Evolutionary conservation across 92 coral and sea anemone species (phyloP).

Genomic region (Palythoa caribaeorum): DNA sequence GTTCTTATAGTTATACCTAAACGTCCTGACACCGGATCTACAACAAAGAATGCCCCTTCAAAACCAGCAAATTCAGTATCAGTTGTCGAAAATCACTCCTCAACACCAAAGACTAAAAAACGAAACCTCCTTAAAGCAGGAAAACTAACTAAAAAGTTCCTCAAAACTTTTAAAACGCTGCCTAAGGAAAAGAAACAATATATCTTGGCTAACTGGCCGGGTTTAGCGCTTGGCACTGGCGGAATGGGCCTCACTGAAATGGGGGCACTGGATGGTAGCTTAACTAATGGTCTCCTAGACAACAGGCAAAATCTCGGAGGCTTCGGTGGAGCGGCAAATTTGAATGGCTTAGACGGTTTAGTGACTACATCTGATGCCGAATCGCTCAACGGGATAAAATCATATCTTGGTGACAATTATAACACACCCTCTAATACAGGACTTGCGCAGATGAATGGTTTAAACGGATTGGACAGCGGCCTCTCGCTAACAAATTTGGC

Average conservation of each 20-base stretch:
- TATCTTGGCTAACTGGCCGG: slow-evolving; percentile 76
- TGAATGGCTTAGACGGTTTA: slow-evolving; percentile 47
- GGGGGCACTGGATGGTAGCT: slow-evolving; percentile 46
- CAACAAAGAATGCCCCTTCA: not conserved
- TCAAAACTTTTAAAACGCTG: slow-evolving; percentile 20
- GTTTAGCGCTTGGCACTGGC: slow-evolving; percentile 50
- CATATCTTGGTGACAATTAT: slow-evolving; percentile 36
- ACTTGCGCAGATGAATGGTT: not conserved
- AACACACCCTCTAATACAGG: slow-evolving; percentile 28
- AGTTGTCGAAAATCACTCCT: slow-evolving; percentile 3
- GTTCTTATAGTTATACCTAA: slow-evolving; percentile 31
- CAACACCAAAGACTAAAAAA: slow-evolving; percentile 22
- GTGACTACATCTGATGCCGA: slow-evolving; percentile 27
- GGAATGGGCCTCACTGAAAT: slow-evolving; percentile 43
- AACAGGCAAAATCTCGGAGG: slow-evolving; percentile 62
- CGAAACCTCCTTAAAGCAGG: not conserved
- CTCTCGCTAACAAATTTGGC: slow-evolving; percentile 9
- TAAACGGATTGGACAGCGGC: slow-evolving; percentile 6
- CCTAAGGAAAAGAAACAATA: slow-evolving; percentile 80
- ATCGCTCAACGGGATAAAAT: slow-evolving; percentile 44
- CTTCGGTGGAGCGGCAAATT: slow-evolving; percentile 36
- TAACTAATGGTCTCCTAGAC: slow-evolving; percentile 27
- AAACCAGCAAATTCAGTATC: not conserved
- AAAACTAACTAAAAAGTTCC: slow-evolving; percentile 3
- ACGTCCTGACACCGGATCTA: slow-evolving; percentile 3